Evolutionary conservation across 2,797 vertebrate species (phyloP).

Genomic region (Oryzias sinensis): DNA sequence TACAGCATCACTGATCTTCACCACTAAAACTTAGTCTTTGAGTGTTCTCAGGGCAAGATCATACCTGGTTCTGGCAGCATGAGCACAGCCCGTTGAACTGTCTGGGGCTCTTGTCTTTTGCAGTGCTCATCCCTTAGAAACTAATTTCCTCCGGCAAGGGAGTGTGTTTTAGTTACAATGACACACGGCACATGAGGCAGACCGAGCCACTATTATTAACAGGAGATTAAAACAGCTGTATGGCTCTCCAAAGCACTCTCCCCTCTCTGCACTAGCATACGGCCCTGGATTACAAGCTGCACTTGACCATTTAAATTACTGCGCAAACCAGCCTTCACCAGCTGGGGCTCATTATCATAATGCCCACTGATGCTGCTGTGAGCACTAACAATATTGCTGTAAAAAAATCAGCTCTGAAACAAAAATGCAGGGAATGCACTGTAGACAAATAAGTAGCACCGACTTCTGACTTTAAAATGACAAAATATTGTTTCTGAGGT

Average conservation of each 20-base stretch:
- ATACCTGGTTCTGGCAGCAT: conserved; percentile 54
- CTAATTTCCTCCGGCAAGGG: conserved; percentile 75
- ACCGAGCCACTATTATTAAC: conserved; percentile 90
- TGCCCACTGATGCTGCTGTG: conserved; percentile 44
- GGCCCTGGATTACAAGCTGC: conserved; percentile 91
- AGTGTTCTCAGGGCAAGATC: conserved; percentile 62
- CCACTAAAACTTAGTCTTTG: conserved; percentile 48
- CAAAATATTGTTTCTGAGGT: too few relatives aligned
- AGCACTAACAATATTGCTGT: conserved; percentile 42
- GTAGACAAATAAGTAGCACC: conserved; percentile 25
- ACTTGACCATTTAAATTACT: conserved; percentile 98
- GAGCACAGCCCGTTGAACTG: conserved; percentile 62
- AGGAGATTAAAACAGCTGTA: conserved; percentile 98
- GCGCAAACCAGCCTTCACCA: conserved; percentile 92
- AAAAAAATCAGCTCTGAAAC: conserved; percentile 43
- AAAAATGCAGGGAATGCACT: conserved; percentile 29
- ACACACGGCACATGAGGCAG: conserved; percentile 80
- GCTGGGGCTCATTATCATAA: conserved; percentile 90
- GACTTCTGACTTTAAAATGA: too few relatives aligned
- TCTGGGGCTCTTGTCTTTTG: conserved; percentile 66
- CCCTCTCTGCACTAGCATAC: conserved; percentile 87
- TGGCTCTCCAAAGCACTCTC: conserved; percentile 89
- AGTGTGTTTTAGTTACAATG: conserved; percentile 72
- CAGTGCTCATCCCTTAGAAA: conserved; percentile 63
- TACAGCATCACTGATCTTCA: conserved; percentile 70